These are phyloP conservation scores for Trichoplusia ni DNA, from an alignment of 1,140 invertebrate genomes.

Conservation along the genomic window DNA sequence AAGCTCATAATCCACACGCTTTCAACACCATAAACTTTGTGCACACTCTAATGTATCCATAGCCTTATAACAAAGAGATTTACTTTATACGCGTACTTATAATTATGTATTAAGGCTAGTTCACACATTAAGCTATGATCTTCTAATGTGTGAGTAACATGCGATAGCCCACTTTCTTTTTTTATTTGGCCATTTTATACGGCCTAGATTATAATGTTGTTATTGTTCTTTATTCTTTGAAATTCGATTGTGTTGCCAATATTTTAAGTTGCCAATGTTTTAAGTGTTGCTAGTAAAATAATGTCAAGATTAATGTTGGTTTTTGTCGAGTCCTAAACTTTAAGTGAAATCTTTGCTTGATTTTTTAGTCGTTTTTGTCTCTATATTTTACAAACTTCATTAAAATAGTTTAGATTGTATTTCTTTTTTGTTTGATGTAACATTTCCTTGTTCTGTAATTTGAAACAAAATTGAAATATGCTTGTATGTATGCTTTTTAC, in stretches of 20 bases:
- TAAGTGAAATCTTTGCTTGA: too few relatives aligned
- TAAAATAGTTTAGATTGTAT: neutral
- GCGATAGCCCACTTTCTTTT: conserved; percentile 44
- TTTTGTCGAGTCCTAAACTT: too few relatives aligned
- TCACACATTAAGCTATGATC: conserved; percentile 38
- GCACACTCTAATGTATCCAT: conserved; percentile 3
- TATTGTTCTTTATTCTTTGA: too few relatives aligned
- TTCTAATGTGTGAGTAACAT: conserved; percentile 31
- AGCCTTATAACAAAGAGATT: conserved; percentile 17
- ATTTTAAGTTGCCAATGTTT: too few relatives aligned
- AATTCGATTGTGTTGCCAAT: too few relatives aligned
- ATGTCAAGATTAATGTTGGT: too few relatives aligned
- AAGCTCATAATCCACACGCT: too few relatives aligned
- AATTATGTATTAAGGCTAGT: conserved; percentile 36
- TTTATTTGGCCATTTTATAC: conserved; percentile 20
- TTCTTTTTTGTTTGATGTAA: neutral
- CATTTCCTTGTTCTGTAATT: neutral
- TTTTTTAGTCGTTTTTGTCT: too few relatives aligned
- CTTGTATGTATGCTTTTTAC: neutral
- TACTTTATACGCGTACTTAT: conserved; percentile 1
- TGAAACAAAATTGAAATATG: too few relatives aligned
- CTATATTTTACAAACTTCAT: too few relatives aligned
- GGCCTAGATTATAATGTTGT: conserved; percentile 17
- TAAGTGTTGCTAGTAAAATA: too few relatives aligned
- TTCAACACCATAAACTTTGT: conserved; percentile 2